Conservation (phyloP, 2,888 invertebrate species). For the Selenia dentaria region DNA sequence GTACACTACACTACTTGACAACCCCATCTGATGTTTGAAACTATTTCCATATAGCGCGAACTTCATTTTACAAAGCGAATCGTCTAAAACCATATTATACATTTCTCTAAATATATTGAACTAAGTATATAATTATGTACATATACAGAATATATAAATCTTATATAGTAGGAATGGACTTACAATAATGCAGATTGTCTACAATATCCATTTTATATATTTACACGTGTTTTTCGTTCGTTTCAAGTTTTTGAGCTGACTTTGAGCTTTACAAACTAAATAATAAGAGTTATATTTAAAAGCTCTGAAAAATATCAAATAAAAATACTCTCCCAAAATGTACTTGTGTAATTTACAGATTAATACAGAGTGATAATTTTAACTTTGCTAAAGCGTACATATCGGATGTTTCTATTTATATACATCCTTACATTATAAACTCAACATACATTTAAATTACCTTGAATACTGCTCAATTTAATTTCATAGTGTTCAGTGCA, state of each 20-base stretch:
- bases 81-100: background rate
- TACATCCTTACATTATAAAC: too few species aligned
- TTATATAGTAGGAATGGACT: conserved; percentile 69
- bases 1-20: too few species aligned
- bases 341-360: conserved; percentile 53
- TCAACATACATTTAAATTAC: too few species aligned
- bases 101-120: conserved; percentile 4
- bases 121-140: conserved; percentile 27
- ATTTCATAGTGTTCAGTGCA: too few species aligned
- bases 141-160: conserved; percentile 54
- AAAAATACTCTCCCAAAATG: conserved; percentile 41
- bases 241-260: conserved; percentile 72
- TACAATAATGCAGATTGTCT: conserved; percentile 41
- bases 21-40: too few species aligned
- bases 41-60: too few species aligned
- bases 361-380: background rate
- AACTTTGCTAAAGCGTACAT: too few species aligned
- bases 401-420: too few species aligned
- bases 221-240: conserved; percentile 56
- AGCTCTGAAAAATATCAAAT: conserved; percentile 39
- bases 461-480: too few species aligned
- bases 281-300: conserved; percentile 43
- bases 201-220: conserved; percentile 55
- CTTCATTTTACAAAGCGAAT: too few species aligned
- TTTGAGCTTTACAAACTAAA: conserved; percentile 82